These are phyloP conservation scores for Furnarius figulus DNA, from an alignment of 2,113 vertebrate genomes.

Conservation along the genomic window DNA sequence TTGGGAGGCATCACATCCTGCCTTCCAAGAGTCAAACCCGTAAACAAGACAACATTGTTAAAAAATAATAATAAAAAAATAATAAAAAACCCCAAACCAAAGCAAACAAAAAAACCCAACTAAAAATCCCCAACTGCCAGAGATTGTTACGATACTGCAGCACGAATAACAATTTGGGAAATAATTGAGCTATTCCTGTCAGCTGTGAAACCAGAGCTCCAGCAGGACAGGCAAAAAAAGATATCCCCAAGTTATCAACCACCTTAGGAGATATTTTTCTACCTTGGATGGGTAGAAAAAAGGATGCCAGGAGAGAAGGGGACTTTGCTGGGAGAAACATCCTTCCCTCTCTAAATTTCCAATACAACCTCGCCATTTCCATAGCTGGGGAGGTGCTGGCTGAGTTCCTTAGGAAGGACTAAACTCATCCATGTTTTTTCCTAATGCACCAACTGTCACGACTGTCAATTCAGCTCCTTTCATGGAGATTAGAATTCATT, in stretches of 20 bases:
- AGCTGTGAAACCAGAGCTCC: not conserved
- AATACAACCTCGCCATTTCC: not conserved
- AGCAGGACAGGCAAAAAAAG: not conserved
- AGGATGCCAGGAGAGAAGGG: not conserved
- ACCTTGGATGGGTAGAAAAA: not conserved
- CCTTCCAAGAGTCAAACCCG: constrained; percentile 10
- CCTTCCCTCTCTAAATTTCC: not conserved
- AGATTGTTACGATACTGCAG: not conserved
- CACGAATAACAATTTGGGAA: not conserved
- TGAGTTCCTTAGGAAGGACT: not conserved
- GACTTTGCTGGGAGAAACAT: not conserved
- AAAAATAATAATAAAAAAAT: not conserved
- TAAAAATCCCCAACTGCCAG: not conserved
- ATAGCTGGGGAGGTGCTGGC: not conserved
- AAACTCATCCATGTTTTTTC: not conserved
- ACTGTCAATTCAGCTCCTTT: not conserved
- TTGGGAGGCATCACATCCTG: constrained; percentile 6
- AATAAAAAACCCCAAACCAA: not conserved
- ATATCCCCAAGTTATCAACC: not conserved
- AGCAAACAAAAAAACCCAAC: not conserved
- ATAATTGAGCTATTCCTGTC: constrained; percentile 33
- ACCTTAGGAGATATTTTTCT: not conserved
- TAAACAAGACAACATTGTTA: constrained; percentile 19
- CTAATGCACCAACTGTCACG: not conserved
- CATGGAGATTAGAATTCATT: constrained; percentile 2